Evolutionary conservation across 2,888 invertebrate genomes (phyloP), one percentile per base, ranked within the genome.

Genomic region (Pterostichus niger): DNA sequence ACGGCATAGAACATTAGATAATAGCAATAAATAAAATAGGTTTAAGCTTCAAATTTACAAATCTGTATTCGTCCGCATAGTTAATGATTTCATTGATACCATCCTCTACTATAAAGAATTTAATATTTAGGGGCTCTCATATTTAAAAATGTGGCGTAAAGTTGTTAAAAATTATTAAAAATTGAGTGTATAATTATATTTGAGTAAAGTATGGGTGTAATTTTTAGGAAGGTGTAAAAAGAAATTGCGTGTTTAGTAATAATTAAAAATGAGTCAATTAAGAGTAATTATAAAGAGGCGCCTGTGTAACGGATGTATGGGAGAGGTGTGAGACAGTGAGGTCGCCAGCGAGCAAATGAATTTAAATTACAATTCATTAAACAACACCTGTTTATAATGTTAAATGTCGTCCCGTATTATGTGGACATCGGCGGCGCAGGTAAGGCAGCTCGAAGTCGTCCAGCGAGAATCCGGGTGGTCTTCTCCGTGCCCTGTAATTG

Each of bases 401-500:
- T 44, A 75, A 81, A 61, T 82, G 82, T 82, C 75, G 75, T 82
- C 75, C 82, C 46, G 31, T 82, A 82, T 82, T 73, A 81, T 81
- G 64, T 81, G 81, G 81, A 81, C 68, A 71, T 81, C 71, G 68
- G 68, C 81, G 68, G 35, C 73, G 44, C 81, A 71, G 73, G 81
- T 73, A 81, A 40, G 77, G 81, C 73, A 13, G 75, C 79, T 13
- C 80, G 71, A 46, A 82, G 84, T 84, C 76, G 85, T 82, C 84
- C 84, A 84, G 84, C 85, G 84, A 85, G 85, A 84, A 83, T 80
- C 85, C 85, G 86, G 86, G 86, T 86, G 86, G 86, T 85, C 85
- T 88, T 88, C 89, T 90, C 89, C 89, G 90, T 90, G 91, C 91
- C 91, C 92, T 91, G 91, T 93, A 93, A 93, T 93, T 93, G 93